Evolutionary conservation across 2,113 vertebrate species (phyloP), one percentile per base, ranked within the genome.

Genomic region (Pyxicephalus adspersus): DNA sequence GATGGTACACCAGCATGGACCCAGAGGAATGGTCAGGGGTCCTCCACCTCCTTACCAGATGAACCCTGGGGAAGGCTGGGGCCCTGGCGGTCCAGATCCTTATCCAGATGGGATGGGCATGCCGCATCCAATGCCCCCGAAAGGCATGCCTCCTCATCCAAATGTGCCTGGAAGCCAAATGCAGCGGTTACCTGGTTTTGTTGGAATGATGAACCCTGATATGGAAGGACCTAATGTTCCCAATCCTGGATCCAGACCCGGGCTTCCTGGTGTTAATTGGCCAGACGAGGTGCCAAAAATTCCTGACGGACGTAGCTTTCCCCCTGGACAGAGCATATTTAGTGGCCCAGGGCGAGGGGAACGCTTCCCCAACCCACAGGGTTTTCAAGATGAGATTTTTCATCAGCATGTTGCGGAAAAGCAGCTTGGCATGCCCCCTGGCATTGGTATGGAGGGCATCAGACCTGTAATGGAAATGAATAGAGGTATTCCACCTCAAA

Each of bases 11-110:
- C 96, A 95, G 80, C 97, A 97, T 0, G 97, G 97, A 66, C 97
- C 97, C 7, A 94, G 97, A 22, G 95, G 93, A 1, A 95, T 98
- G 89, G 97, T 96, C 82, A 92, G 97, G 81, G 97, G 95, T 4
- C 96, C 98, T 5, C 97, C 98, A 0, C 98, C 98, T 76, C 98
- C 98, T 0, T 99, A 99, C 85, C 97, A 98, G 90, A 96, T 98
- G 93, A 93, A 95, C 25, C 95, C 96, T 60, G 91, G 94, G 58
- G 98, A 98, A 83, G 96, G 95, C 85, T 99, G 97, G 97, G 96
- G 92, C 1, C 93, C 94, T 6, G 94, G 95, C 2, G 93, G 90
- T 17, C 91, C 96, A 17, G 97, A 98, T 70, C 94, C 95, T 31
- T 98, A 96, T 85, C 91, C 94, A 22, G 97, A 98, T 57, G 95